These are phyloP conservation scores for Harlomillsia oculata DNA, from an alignment of 1,140 invertebrate species.

Conservation along the genomic window DNA sequence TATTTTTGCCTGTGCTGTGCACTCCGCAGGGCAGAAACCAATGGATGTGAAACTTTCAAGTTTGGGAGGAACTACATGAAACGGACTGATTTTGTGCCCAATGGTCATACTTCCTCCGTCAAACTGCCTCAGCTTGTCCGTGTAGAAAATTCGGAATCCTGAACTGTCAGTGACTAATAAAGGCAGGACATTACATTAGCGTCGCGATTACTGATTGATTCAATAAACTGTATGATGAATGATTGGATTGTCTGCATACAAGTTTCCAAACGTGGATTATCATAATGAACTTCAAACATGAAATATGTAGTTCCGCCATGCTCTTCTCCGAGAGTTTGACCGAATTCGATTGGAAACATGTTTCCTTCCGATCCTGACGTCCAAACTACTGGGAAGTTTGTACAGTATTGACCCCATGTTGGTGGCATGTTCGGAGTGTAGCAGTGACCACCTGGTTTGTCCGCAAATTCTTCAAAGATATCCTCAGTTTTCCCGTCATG, in stretches of 20 bases:
- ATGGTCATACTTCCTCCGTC: conserved; percentile 70
- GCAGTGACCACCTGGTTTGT: conserved; percentile 51
- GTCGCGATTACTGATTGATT: background rate
- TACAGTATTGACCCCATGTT: conserved; percentile 65
- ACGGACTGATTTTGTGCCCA: conserved; percentile 65
- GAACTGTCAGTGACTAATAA: conserved; percentile 53
- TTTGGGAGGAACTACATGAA: conserved; percentile 70
- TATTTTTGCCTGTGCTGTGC: conserved; percentile 55
- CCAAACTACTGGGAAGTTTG: conserved; percentile 63
- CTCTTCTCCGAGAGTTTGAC: conserved; percentile 62
- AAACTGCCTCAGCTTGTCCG: conserved; percentile 54
- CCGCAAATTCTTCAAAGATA: conserved; percentile 50
- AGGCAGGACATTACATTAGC: background rate
- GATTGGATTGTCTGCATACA: conserved; percentile 40
- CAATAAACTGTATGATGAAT: background rate
- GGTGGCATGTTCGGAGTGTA: conserved; percentile 58
- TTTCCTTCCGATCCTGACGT: conserved; percentile 69
- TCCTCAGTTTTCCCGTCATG: conserved; percentile 8
- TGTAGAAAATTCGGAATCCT: conserved; percentile 68
- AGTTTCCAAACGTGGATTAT: conserved; percentile 57
- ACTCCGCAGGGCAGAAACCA: conserved; percentile 68
- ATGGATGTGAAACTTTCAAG: conserved; percentile 60
- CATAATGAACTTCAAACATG: conserved; percentile 82
- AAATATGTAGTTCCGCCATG: conserved; percentile 60
- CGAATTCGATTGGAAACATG: conserved; percentile 67